phyloP scores from a whole-genome alignment of 2,888 invertebrate genomes.

The Azorinus chamasolen region DNA sequence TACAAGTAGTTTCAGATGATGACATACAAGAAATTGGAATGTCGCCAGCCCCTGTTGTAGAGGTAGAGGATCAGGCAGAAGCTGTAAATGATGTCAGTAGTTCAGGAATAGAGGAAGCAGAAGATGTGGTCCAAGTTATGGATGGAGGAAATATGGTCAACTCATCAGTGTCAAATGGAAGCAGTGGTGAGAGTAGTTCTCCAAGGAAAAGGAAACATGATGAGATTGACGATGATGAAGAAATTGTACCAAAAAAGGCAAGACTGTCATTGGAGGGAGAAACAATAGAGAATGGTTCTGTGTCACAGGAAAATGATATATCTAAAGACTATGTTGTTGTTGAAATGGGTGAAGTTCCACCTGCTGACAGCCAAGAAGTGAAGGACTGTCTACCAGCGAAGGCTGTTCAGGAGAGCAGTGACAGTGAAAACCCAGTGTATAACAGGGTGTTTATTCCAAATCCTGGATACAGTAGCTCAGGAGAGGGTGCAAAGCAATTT shows the following conservation, averaged over 20 bases:
- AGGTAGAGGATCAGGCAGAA: conserved; percentile 18
- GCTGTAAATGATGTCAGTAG: background rate
- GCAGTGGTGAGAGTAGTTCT: background rate
- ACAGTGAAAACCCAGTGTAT: conserved; percentile 64
- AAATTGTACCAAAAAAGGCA: conserved; percentile 52
- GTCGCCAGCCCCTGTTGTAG: conserved; percentile 17
- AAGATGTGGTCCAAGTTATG: conserved; percentile 35
- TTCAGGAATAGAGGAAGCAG: conserved; percentile 27
- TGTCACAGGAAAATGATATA: conserved; percentile 39
- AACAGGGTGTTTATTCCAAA: conserved; percentile 74
- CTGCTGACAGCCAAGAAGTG: conserved; percentile 75
- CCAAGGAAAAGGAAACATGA: conserved; percentile 62
- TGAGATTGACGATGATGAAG: conserved; percentile 55
- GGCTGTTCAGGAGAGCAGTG: conserved; percentile 27
- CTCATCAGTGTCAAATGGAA: conserved; percentile 1
- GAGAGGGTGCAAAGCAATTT: conserved; percentile 76
- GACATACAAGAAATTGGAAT: conserved; percentile 26
- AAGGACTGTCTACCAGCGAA: conserved; percentile 64
- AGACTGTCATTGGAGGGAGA: conserved; percentile 38
- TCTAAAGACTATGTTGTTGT: conserved; percentile 78
- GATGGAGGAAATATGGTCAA: background rate
- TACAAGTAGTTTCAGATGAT: conserved; percentile 41
- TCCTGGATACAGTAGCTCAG: conserved; percentile 58
- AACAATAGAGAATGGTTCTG: conserved; percentile 39
- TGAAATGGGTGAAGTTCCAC: conserved; percentile 77